Percentiles rank a stretch among this genome's conserved stretches.
Evolutionary conservation across 2,797 vertebrate genomes (phyloP).

Genomic region (Mareca strepera): DNA sequence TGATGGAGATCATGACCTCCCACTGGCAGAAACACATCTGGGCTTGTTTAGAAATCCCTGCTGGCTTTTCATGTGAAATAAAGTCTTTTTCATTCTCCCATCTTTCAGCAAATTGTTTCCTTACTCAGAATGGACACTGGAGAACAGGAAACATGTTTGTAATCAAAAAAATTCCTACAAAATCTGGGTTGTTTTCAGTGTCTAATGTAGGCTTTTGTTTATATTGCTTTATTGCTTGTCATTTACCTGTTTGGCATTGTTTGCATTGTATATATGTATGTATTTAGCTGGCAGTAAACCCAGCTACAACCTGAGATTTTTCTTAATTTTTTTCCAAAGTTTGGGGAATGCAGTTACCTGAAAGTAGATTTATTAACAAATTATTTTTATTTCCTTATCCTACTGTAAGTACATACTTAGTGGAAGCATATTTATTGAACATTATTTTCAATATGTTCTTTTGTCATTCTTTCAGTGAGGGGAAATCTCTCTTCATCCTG

Average conservation of each 20-base stretch:
- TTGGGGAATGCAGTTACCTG: neutral
- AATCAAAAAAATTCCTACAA: neutral
- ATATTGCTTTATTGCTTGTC: neutral
- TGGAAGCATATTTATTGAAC: neutral
- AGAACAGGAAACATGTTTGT: conserved; percentile 12
- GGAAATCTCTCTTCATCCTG: neutral
- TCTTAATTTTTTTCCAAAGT: neutral
- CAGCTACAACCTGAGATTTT: neutral
- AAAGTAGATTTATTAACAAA: neutral
- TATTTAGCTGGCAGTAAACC: neutral
- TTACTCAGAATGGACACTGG: neutral
- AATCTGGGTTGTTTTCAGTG: neutral
- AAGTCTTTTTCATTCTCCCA: conserved; percentile 27
- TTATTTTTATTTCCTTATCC: neutral
- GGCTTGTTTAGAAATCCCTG: conserved; percentile 23
- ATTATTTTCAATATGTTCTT: neutral
- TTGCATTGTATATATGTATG: neutral
- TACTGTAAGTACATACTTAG: neutral
- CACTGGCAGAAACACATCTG: conserved; percentile 25
- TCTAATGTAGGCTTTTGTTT: neutral
- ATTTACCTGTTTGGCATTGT: neutral
- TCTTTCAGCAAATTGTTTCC: conserved; percentile 39
- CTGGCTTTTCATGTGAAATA: conserved; percentile 15
- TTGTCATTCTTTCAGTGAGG: neutral
- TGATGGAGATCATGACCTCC: neutral